Evolutionary conservation across 2,113 vertebrate species (phyloP).

Genomic region (Atlantisia rogersi): DNA sequence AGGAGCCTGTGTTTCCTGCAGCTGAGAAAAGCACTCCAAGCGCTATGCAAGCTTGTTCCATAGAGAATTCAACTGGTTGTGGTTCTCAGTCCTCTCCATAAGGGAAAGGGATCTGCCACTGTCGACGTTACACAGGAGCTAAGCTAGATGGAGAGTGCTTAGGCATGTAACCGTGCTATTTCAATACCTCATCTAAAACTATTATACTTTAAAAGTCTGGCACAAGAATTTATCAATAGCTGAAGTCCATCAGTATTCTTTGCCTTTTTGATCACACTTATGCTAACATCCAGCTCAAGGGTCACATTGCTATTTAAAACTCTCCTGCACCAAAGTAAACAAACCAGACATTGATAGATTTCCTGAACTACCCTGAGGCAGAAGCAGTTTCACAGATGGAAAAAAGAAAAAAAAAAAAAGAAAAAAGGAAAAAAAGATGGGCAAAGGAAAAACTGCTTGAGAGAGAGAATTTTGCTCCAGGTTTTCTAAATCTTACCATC

Average conservation of each 20-base stretch:
- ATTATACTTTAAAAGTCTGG: background rate
- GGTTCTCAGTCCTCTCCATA: background rate
- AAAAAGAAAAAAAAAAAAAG: background rate
- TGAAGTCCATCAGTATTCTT: conserved; percentile 74
- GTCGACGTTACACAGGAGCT: background rate
- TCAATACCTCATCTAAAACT: background rate
- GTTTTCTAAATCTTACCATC: background rate
- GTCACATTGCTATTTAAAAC: conserved; percentile 65
- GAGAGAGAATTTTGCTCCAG: background rate
- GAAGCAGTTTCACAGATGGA: conserved; percentile 43
- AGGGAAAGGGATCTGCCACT: background rate
- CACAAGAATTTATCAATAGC: conserved; percentile 9
- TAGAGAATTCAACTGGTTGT: background rate
- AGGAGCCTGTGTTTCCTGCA: background rate
- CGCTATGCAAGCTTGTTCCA: background rate
- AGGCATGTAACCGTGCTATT: background rate
- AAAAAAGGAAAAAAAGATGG: background rate
- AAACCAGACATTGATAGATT: conserved; percentile 79
- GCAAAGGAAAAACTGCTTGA: background rate
- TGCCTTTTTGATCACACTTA: conserved; percentile 66
- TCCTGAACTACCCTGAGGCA: conserved; percentile 73
- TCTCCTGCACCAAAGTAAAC: conserved; percentile 75
- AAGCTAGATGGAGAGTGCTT: background rate
- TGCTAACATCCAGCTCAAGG: conserved; percentile 73
- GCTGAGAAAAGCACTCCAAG: background rate